A percentile compares a stretch with the other conserved stretches of the same genome.
Conservation (phyloP, 2,888 invertebrate genomes). For the Callimorpha dominula region DNA sequence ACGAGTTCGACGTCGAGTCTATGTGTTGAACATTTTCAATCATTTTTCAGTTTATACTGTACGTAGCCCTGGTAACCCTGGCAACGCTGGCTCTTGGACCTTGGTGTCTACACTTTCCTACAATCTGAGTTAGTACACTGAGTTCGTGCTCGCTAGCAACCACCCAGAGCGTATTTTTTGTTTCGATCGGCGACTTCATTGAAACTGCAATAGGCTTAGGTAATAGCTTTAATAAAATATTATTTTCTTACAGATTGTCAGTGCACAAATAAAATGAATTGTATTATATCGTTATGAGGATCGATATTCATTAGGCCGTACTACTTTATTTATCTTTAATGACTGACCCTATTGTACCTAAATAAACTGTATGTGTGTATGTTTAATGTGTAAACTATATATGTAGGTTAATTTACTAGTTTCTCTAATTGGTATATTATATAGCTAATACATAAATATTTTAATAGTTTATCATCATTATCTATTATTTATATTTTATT, state of each 20-base stretch:
- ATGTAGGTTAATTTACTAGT: no score
- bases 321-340: background rate
- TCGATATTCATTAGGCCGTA: background rate
- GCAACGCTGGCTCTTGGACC: no score
- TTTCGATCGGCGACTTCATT: background rate
- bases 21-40: no score
- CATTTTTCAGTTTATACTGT: no score
- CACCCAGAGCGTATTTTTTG: background rate
- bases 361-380: no score
- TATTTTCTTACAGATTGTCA: no score
- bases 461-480: background rate
- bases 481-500: no score
- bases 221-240: background rate
- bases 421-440: no score
- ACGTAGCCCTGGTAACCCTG: no score
- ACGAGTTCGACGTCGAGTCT: no score
- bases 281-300: background rate
- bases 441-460: background rate
- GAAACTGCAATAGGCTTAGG: background rate
- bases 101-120: background rate
- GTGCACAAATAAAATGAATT: background rate
- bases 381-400: no score
- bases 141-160: background rate
- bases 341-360: background rate
- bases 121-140: background rate